Evolutionary conservation across 2,888 invertebrate genomes (phyloP), one percentile per base, ranked within the genome.

Genomic region (Gastracanthus pulcherrimus): DNA sequence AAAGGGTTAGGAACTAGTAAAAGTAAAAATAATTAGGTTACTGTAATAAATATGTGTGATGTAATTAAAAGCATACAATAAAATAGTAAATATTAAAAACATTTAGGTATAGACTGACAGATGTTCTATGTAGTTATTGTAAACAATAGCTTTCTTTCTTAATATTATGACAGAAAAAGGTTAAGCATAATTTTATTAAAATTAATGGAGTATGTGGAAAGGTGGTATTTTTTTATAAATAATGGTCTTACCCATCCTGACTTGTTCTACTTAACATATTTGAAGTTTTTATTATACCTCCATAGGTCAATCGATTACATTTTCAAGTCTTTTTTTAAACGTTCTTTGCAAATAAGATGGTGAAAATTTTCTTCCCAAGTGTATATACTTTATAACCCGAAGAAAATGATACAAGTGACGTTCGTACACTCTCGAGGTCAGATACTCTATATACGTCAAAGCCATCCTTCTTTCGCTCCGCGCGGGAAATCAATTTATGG

Each of bases 381-480:
- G 41, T 11, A 3, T 3, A 16, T 3, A 13, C n/a, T 45, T 13
- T 16, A 3, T n/a, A n/a, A 3, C 16, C 13, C 45, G 16, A 16
- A 26, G 60, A 60, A 16, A 60, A 13, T 13, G 60, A 31, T 11
- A 26, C 11, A 60, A n/a, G 64, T 19, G 64, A 62, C 34, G 31
- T 34, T 62, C 34, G n/a, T 5, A 16, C 26, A 7, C 62, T 29
- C 41, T 66, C 41, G 66, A 66, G 66, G 66, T 66, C 66, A 36
- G 7, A 26, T 48, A 19, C 19, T 19, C 19, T 48, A 19, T 1
- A 19, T 6, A 48, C 48, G 19, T 48, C 48, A 19, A 29, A 26
- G 67, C 16, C n/a, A 66, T 38, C 26, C 23, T 38, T 66, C 64
- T 66, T 66, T 23, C 19, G n/a, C n/a, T n/a, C n/a, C n/a, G n/a